phyloP scores from a whole-genome alignment of 2,113 vertebrate species.

The Strix uralensis region DNA sequence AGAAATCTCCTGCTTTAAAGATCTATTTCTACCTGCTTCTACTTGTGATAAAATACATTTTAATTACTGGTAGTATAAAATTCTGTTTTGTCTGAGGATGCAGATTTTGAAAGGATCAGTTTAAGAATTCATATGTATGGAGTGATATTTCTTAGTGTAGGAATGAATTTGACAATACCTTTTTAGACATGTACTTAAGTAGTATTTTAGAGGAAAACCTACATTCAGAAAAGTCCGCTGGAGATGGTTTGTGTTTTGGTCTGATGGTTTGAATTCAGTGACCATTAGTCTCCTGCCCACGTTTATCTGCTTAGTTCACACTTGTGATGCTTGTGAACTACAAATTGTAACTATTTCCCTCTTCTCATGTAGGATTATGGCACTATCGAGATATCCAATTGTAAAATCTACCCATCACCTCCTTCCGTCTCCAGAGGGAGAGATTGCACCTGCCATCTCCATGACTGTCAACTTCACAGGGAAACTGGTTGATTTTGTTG shows the following conservation, averaged over 20 bases:
- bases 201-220: neutral
- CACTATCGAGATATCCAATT: slow-evolving; percentile 71
- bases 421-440: slow-evolving; percentile 77
- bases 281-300: neutral
- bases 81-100: neutral
- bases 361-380: slow-evolving; percentile 68
- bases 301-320: neutral
- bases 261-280: neutral
- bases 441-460: slow-evolving; percentile 76
- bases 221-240: neutral
- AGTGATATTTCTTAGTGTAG: neutral
- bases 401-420: slow-evolving; percentile 75
- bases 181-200: neutral
- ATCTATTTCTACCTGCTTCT: neutral
- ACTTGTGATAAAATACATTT: neutral
- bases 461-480: slow-evolving; percentile 71
- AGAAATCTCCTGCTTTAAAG: neutral
- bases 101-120: neutral
- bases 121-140: neutral
- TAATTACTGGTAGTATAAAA: neutral
- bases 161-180: neutral
- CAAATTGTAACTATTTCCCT: neutral
- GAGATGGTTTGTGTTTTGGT: neutral
- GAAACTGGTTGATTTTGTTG: slow-evolving; percentile 73
- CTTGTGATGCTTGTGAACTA: neutral